Conservation (phyloP, 2,113 vertebrate species). For the Peromyscus californicus region DNA sequence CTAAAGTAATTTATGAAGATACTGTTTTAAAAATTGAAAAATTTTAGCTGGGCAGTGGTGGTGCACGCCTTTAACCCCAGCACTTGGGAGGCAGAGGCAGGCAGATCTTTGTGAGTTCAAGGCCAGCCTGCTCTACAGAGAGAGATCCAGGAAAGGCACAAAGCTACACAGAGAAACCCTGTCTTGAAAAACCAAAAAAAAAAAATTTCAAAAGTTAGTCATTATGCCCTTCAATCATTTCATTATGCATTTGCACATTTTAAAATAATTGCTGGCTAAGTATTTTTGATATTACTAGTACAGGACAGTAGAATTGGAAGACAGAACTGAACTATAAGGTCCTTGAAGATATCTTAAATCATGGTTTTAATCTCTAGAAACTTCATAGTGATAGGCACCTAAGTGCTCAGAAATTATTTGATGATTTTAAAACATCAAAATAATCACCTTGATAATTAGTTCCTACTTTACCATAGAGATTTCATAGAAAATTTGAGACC, state of each 20-base stretch:
- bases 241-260: constrained; percentile 21
- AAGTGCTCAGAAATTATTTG: constrained; percentile 33
- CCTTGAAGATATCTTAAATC: constrained; percentile 32
- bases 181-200: neutral
- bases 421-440: constrained; percentile 42
- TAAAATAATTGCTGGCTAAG: constrained; percentile 40
- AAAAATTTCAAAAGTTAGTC: constrained; percentile 49
- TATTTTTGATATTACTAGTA: constrained; percentile 59
- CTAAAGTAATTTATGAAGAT: neutral
- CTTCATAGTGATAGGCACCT: neutral
- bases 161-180: too few species aligned
- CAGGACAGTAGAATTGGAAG: constrained; percentile 3
- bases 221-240: constrained; percentile 47
- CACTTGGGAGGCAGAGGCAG: too few species aligned
- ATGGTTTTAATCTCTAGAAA: constrained; percentile 28
- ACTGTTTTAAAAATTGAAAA: neutral
- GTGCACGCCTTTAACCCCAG: too few species aligned
- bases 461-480: neutral
- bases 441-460: constrained; percentile 12
- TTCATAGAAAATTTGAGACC: constrained; percentile 27
- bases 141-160: too few species aligned
- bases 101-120: too few species aligned
- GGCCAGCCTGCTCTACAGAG: too few species aligned
- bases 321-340: constrained; percentile 20
- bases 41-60: too few species aligned